These are phyloP conservation scores for Orchesella cincta DNA, from an alignment of 1,140 invertebrate species.

Conservation along the genomic window DNA sequence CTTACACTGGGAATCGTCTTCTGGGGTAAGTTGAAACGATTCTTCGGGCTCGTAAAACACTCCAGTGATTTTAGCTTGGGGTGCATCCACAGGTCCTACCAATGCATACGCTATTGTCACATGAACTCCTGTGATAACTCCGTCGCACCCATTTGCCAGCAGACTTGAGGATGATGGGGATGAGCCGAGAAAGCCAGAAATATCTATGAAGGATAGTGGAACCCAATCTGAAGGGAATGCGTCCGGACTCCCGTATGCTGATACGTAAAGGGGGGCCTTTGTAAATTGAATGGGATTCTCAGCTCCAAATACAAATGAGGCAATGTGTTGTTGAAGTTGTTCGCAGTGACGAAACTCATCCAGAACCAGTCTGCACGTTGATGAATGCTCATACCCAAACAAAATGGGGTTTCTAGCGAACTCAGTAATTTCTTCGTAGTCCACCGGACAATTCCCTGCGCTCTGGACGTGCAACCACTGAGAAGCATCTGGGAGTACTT, in stretches of 20 bases:
- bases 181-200: conserved; percentile 55
- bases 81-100: conserved; percentile 57
- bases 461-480: conserved; percentile 40
- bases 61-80: conserved; percentile 60
- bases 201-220: conserved; percentile 53
- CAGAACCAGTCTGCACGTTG: conserved; percentile 33
- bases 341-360: conserved; percentile 32
- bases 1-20: background rate
- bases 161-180: background rate
- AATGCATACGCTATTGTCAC: conserved; percentile 59
- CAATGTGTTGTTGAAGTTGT: conserved; percentile 38
- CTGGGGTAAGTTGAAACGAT: conserved; percentile 53
- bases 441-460: conserved; percentile 31
- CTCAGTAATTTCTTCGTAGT: background rate
- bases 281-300: background rate
- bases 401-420: conserved; percentile 24
- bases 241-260: conserved; percentile 64
- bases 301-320: conserved; percentile 36
- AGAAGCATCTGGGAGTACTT: conserved; percentile 3
- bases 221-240: conserved; percentile 61
- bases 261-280: conserved; percentile 54
- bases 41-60: conserved; percentile 56
- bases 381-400: conserved; percentile 37
- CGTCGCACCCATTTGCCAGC: conserved; percentile 53
- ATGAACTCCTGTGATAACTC: conserved; percentile 58